Percentiles rank a stretch among this genome's conserved stretches.
Conservation (phyloP, 2,888 invertebrate genomes). For the Pinctada fucata region DNA sequence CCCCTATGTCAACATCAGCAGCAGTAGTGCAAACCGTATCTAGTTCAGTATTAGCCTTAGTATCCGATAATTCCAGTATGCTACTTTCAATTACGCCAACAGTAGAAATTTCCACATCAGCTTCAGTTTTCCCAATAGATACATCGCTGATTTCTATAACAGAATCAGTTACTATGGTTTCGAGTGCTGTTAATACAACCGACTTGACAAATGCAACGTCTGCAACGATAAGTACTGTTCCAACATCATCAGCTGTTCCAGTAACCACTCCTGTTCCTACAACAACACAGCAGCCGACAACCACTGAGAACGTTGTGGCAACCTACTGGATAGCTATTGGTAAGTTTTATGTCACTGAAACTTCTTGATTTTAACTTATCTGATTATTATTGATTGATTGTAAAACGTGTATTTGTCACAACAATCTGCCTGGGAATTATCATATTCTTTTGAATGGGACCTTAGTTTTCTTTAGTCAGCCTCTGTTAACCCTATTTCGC, state of each 20-base stretch:
- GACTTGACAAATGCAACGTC: not conserved
- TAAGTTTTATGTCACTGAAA: slow-evolving; percentile 22
- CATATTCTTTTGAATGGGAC: too few species aligned
- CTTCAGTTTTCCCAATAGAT: not conserved
- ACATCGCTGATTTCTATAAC: not conserved
- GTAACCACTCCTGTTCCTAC: slow-evolving; percentile 13
- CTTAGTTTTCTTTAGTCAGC: too few species aligned
- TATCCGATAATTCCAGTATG: not conserved
- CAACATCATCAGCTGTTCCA: slow-evolving; percentile 2
- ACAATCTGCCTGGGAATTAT: too few species aligned
- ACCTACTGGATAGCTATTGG: slow-evolving; percentile 54
- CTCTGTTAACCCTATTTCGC: too few species aligned
- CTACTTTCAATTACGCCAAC: not conserved
- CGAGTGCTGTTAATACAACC: not conserved
- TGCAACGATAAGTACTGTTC: not conserved
- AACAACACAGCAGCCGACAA: slow-evolving; percentile 33
- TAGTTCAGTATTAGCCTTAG: not conserved
- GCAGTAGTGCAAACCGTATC: not conserved
- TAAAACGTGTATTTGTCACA: too few species aligned
- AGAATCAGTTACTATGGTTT: not conserved
- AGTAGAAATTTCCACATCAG: not conserved
- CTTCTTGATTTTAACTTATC: too few species aligned
- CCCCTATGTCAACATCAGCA: too few species aligned
- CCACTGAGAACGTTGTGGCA: slow-evolving; percentile 41
- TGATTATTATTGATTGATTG: too few species aligned